These are phyloP conservation scores for Elaphurus davidianus DNA, from an alignment of 2,113 vertebrate genomes.

Conservation along the genomic window DNA sequence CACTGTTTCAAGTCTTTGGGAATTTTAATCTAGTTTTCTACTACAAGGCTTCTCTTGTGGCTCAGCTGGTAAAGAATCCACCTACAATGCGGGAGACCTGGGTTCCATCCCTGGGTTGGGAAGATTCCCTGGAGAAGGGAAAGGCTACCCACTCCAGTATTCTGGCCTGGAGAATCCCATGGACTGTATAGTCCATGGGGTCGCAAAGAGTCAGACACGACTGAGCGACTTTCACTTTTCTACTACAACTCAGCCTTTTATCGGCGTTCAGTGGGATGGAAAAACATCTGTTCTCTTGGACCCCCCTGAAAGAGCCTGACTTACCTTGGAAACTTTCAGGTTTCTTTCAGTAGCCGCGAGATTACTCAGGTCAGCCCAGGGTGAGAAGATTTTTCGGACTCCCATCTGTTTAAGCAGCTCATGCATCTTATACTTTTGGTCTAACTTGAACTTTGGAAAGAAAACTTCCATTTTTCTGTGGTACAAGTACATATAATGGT, in stretches of 20 bases:
- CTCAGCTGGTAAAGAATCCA: not conserved
- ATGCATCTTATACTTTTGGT: constrained; percentile 89
- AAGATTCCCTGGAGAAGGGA: not conserved
- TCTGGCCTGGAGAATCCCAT: not conserved
- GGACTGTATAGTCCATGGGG: not conserved
- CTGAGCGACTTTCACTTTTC: not conserved
- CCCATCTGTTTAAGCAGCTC: constrained; percentile 87
- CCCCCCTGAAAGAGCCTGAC: not conserved
- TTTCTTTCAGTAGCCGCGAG: constrained; percentile 77
- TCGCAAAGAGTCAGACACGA: not conserved
- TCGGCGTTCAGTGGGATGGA: not conserved
- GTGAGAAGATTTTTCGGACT: constrained; percentile 84
- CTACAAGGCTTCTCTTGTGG: not conserved
- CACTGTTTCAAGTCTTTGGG: not conserved
- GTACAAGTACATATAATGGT: not conserved
- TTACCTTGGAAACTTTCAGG: constrained; percentile 89
- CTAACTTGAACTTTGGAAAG: constrained; percentile 92
- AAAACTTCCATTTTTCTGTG: constrained; percentile 88
- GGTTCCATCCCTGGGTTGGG: not conserved
- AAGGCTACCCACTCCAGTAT: not conserved
- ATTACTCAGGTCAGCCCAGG: constrained; percentile 84
- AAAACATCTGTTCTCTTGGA: not conserved
- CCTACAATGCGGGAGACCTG: not conserved
- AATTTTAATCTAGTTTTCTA: not conserved
- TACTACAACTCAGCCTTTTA: not conserved